A percentile compares a stretch with the other conserved stretches of the same genome.
phyloP scores from a whole-genome alignment of 2,888 invertebrate species.

The Leptopilina drosophilae region DNA sequence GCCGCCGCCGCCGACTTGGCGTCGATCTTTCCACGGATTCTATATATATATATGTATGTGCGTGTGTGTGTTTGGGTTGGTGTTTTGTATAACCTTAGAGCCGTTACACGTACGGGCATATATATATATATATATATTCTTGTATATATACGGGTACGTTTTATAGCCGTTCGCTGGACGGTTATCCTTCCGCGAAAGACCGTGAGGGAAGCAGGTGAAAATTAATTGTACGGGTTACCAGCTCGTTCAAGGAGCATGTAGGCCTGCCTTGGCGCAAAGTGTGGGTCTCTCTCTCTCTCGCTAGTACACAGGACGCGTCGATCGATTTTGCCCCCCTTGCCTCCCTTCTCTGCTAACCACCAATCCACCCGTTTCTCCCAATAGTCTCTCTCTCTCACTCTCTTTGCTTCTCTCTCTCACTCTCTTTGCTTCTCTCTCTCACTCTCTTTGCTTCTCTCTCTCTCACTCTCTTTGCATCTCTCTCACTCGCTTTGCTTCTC shows the following conservation, averaged over 20 bases:
- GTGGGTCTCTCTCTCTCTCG: conserved; percentile 56
- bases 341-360: conserved; percentile 36
- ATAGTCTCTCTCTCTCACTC: conserved; percentile 30
- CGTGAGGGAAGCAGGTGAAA: conserved; percentile 68
- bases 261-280: conserved; percentile 60
- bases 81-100: conserved; percentile 15
- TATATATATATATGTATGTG: background rate
- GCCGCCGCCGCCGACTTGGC: conserved; percentile 51
- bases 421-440: conserved; percentile 17
- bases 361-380: conserved; percentile 40
- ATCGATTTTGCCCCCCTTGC: conserved; percentile 60
- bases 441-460: conserved; percentile 11
- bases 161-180: conserved; percentile 21
- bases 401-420: background rate
- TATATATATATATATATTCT: too few relatives aligned
- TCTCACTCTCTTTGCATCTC: conserved; percentile 37
- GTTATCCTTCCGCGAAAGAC: conserved; percentile 55
- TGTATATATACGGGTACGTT: conserved; percentile 41
- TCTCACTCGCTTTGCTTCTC: conserved; percentile 7
- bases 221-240: conserved; percentile 71
- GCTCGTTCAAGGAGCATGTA: conserved; percentile 55
- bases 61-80: background rate
- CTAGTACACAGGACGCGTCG: conserved; percentile 66
- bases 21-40: conserved; percentile 44
- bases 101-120: conserved; percentile 40